phyloP scores from a whole-genome alignment of 1,140 invertebrate species.

The Conus ventricosus region DNA sequence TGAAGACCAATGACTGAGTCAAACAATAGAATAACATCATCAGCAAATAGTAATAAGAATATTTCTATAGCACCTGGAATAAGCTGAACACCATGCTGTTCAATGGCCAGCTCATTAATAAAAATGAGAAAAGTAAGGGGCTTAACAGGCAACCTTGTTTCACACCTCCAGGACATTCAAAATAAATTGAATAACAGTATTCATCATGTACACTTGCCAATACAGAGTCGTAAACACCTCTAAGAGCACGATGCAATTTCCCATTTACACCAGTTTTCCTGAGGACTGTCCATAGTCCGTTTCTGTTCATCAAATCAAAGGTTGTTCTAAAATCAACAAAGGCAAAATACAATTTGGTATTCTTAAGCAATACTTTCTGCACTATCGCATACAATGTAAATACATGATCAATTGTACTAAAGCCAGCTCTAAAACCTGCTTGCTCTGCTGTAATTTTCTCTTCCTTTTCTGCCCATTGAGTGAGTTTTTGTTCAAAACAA shows the following conservation, averaged over 20 bases:
- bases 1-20: too few relatives aligned
- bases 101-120: background rate
- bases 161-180: background rate
- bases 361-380: too few relatives aligned
- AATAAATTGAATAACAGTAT: background rate
- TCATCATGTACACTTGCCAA: background rate
- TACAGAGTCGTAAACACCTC: too few relatives aligned
- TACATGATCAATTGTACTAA: too few relatives aligned
- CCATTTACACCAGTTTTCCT: too few relatives aligned
- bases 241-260: too few relatives aligned
- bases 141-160: background rate
- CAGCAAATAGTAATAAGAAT: background rate
- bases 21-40: too few relatives aligned
- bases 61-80: background rate
- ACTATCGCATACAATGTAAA: too few relatives aligned
- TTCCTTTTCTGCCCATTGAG: background rate
- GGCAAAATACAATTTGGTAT: background rate
- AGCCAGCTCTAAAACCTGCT: too few relatives aligned
- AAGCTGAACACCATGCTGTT: too few relatives aligned
- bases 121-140: background rate
- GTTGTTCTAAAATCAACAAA: background rate
- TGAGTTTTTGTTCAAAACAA: background rate
- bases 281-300: too few relatives aligned
- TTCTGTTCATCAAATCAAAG: background rate
- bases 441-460: too few relatives aligned